Evolutionary conservation across 92 coral and sea anemone genomes (phyloP).

Genomic region (Desmophyllum pertusum): DNA sequence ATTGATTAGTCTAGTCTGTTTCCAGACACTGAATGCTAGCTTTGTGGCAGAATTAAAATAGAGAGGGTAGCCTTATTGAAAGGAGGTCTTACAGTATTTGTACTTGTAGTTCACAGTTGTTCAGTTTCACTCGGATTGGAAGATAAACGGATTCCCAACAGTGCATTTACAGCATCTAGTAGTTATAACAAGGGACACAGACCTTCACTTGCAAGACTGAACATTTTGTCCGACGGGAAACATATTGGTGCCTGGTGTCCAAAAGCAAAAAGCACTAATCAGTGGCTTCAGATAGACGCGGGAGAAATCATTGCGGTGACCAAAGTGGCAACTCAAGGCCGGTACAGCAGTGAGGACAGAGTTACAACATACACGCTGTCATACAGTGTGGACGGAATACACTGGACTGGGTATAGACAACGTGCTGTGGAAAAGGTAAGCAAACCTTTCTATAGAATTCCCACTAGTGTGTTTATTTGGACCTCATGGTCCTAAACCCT

Average conservation of each 20-base stretch:
- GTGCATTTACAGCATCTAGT: slow-evolving; percentile 46
- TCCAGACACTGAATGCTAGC: too few relatives aligned
- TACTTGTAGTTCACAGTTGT: slow-evolving; percentile 63
- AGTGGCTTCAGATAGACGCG: slow-evolving; percentile 43
- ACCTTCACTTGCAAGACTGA: slow-evolving; percentile 19
- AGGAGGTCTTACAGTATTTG: too few relatives aligned
- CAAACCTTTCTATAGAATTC: neutral
- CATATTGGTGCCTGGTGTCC: slow-evolving; percentile 25
- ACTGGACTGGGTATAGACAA: slow-evolving; percentile 33
- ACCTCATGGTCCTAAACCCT: too few relatives aligned
- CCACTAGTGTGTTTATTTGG: too few relatives aligned
- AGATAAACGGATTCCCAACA: slow-evolving; percentile 51
- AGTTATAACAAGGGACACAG: slow-evolving; percentile 3
- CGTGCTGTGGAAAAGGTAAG: slow-evolving; percentile 42
- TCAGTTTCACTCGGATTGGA: slow-evolving; percentile 53
- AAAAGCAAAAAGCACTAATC: slow-evolving; percentile 8
- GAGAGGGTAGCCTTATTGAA: too few relatives aligned
- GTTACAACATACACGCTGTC: slow-evolving; percentile 31
- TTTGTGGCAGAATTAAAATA: too few relatives aligned
- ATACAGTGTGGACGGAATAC: slow-evolving; percentile 41
- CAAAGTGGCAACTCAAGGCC: slow-evolving; percentile 48
- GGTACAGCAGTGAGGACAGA: slow-evolving; percentile 40
- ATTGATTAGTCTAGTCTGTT: too few relatives aligned
- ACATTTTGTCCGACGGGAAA: slow-evolving; percentile 8
- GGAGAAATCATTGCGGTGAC: slow-evolving; percentile 25